Base-by-base conservation (phyloP, 2,888 invertebrate species). In the Cepaea hortensis region DNA sequence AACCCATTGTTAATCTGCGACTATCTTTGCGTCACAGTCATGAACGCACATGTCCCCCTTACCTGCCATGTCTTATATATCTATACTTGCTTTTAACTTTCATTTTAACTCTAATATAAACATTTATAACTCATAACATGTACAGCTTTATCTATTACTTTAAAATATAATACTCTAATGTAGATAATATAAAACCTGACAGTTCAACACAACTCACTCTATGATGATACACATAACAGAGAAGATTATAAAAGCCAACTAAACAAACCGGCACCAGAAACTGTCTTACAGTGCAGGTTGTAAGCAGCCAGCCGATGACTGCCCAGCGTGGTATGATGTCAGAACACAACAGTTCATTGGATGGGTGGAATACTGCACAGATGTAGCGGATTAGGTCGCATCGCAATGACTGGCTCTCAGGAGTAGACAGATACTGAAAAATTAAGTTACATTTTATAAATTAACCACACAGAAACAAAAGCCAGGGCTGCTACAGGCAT, bases 261-360 rank as follows among this genome's bases (percentile, higher is more conserved):
- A 61, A 81, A 7, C n/a, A n/a, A 50, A 13, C 3, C 48, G 48
- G n/a, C 55, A 50, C 7, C 48, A 1, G 13, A 5, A 79, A 11
- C 23, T 62, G 6, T 61, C 93, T 91, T 90, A 94, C 94, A 72
- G 98, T 98, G 94, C 97, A 98, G 20, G 98, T 97, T 76, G 97
- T 97, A 87, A 98, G 95, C 13, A 98, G 96, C 98, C 98, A 98
- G 86, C 98, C 98, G 93, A 98, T 98, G 79, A 98, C 97, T 89
- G 98, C 98, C 98, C 98, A 98, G 91, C 98, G 96, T 90, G 98
- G 98, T 94, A 98, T 98, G 94, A 98, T 97, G 94, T 98, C 98
- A n/a, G 98, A 98, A 95, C 97, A 97, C 84, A 98, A 95, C 81
- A 98, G 95, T 95, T 98, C 98, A 95, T 98, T 98, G 70, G 98